Conservation (phyloP, 1,140 invertebrate genomes). For the Ostrea denselamellosa region DNA sequence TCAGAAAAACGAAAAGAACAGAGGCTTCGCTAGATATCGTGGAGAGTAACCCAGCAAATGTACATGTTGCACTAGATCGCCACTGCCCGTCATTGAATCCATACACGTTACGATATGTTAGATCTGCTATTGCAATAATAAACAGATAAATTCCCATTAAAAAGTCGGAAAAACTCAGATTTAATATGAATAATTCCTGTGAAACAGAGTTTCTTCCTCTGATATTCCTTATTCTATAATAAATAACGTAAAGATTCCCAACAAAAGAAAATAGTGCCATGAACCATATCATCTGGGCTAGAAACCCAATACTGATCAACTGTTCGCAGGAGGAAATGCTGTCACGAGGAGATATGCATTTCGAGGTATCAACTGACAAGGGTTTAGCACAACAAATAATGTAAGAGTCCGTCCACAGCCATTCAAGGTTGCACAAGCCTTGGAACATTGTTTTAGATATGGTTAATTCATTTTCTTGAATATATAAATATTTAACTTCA, state of each 20-base stretch:
- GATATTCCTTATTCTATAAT: neutral
- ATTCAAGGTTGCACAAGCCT: conserved; percentile 13
- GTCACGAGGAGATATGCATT: neutral
- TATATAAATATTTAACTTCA: neutral
- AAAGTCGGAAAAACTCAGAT: conserved; percentile 69
- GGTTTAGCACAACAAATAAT: conserved; percentile 37
- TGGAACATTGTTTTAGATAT: conserved; percentile 15
- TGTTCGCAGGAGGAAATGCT: conserved; percentile 1
- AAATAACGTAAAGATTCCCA: neutral
- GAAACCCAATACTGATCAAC: conserved; percentile 4
- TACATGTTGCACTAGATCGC: conserved; percentile 65
- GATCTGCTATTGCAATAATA: conserved; percentile 68
- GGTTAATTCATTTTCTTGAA: neutral
- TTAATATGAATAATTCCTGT: conserved; percentile 62
- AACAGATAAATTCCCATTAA: conserved; percentile 72
- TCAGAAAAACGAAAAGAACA: conserved; percentile 66
- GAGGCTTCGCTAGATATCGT: conserved; percentile 69
- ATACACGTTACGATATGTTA: conserved; percentile 65
- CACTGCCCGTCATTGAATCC: conserved; percentile 64
- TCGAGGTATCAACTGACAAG: neutral
- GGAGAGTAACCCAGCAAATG: conserved; percentile 67
- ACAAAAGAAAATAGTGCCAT: neutral
- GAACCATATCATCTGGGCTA: neutral
- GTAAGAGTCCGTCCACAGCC: neutral
- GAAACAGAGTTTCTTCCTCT: neutral